phyloP scores from a whole-genome alignment of 37 sponge, comb jelly and placozoan species.

The Diacarnus erythraeanus region DNA sequence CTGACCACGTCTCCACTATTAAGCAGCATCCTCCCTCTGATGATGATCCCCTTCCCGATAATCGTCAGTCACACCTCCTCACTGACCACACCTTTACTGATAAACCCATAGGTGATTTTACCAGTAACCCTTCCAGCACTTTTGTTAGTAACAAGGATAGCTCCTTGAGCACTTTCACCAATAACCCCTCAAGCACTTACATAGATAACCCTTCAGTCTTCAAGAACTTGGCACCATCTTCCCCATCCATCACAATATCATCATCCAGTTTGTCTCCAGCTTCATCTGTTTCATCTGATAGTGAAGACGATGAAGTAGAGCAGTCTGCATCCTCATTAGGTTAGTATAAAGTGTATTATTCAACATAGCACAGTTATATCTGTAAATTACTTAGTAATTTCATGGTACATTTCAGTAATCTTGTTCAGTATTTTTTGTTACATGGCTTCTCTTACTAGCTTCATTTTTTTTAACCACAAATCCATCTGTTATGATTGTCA shows the following conservation, averaged over 20 bases:
- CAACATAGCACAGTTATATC: too few species aligned
- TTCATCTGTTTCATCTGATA: conserved; percentile 7
- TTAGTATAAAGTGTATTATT: too few species aligned
- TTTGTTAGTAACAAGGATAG: background rate
- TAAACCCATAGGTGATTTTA: background rate
- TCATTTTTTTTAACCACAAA: too few species aligned
- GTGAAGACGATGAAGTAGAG: conserved; percentile 35
- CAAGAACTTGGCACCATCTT: background rate
- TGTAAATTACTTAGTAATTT: too few species aligned
- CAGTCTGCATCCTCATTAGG: background rate
- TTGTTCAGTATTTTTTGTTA: too few species aligned
- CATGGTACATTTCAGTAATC: too few species aligned
- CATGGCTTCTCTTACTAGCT: too few species aligned
- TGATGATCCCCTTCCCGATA: background rate
- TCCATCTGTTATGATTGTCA: too few species aligned
- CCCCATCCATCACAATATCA: background rate
- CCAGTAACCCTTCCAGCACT: background rate
- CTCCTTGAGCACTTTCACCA: too few species aligned
- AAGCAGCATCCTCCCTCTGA: background rate
- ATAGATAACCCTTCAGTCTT: background rate
- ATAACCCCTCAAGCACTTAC: background rate
- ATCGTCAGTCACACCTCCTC: background rate
- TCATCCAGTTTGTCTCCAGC: background rate
- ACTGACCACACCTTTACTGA: background rate
- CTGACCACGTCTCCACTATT: too few species aligned